Percentiles rank a stretch among this genome's conserved stretches.
Conservation (phyloP, 2,888 invertebrate species). For the Dasypolia templi region DNA sequence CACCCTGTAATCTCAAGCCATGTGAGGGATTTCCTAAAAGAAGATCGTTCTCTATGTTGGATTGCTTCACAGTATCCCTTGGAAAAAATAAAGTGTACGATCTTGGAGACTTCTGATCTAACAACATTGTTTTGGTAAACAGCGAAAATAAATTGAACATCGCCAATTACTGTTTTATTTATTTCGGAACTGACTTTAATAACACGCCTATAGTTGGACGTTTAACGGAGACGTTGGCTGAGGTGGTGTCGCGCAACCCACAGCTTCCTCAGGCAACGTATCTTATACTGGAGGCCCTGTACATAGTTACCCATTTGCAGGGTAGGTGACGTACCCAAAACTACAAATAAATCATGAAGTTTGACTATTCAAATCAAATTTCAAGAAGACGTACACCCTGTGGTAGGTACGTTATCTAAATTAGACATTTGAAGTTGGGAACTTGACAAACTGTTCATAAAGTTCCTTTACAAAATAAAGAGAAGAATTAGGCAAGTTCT, state of each 20-base stretch:
- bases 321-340: too few species aligned
- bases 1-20: conserved; percentile 71
- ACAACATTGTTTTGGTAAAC: conserved; percentile 61
- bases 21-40: conserved; percentile 75
- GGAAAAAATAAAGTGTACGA: conserved; percentile 35
- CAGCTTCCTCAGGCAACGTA: background rate
- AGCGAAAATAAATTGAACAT: conserved; percentile 74
- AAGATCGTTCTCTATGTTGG: conserved; percentile 60
- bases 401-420: too few species aligned
- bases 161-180: conserved; percentile 9
- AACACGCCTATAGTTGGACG: background rate
- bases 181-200: background rate
- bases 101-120: conserved; percentile 39
- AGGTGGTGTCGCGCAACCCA: background rate
- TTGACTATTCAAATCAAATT: too few species aligned
- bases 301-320: too few species aligned
- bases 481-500: too few species aligned
- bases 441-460: too few species aligned
- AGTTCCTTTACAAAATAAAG: too few species aligned
- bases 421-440: too few species aligned
- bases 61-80: conserved; percentile 45
- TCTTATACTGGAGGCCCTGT: background rate
- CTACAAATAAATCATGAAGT: too few species aligned
- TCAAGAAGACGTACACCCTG: too few species aligned
- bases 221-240: conserved; percentile 3